Evolutionary conservation across 2,797 vertebrate species (phyloP).

Genomic region (Coregonus suidteri): DNA sequence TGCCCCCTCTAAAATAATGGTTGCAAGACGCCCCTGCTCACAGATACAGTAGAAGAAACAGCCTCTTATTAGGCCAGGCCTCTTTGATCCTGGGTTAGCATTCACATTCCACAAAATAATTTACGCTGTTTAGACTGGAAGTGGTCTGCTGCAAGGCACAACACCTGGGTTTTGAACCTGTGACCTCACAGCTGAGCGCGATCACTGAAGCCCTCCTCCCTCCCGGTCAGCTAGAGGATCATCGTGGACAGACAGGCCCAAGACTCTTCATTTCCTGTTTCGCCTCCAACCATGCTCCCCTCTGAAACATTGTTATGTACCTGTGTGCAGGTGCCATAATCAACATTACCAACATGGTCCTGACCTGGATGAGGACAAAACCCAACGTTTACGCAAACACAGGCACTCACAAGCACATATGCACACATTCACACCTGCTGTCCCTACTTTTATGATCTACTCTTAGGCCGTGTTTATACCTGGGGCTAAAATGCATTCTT

Average conservation of each 20-base stretch:
- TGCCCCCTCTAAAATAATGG: too few species aligned
- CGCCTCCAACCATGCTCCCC: slow-evolving; percentile 58
- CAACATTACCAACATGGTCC: slow-evolving; percentile 41
- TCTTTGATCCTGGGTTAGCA: slow-evolving; percentile 66
- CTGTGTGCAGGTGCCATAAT: slow-evolving; percentile 70
- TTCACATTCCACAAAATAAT: slow-evolving; percentile 73
- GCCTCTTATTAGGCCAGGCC: slow-evolving; percentile 40
- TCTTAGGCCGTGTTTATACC: too few species aligned
- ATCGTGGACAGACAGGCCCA: slow-evolving; percentile 74
- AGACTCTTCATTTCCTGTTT: slow-evolving; percentile 81
- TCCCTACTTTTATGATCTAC: background rate
- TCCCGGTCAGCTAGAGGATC: slow-evolving; percentile 76
- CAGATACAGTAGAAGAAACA: slow-evolving; percentile 52
- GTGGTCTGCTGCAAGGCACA: slow-evolving; percentile 79
- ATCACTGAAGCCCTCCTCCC: slow-evolving; percentile 62
- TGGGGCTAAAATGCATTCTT: too few species aligned
- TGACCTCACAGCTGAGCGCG: slow-evolving; percentile 75
- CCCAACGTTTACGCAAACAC: background rate
- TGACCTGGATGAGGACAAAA: slow-evolving; percentile 16
- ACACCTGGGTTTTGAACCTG: slow-evolving; percentile 82
- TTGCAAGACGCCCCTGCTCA: too few species aligned
- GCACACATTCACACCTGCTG: background rate
- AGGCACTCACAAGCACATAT: slow-evolving; percentile 15
- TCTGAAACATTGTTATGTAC: slow-evolving; percentile 52
- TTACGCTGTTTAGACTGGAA: slow-evolving; percentile 77